A percentile compares a stretch with the other conserved stretches of the same genome.
Evolutionary conservation across 2,113 vertebrate genomes (phyloP).

Genomic region (Pipra filicauda): DNA sequence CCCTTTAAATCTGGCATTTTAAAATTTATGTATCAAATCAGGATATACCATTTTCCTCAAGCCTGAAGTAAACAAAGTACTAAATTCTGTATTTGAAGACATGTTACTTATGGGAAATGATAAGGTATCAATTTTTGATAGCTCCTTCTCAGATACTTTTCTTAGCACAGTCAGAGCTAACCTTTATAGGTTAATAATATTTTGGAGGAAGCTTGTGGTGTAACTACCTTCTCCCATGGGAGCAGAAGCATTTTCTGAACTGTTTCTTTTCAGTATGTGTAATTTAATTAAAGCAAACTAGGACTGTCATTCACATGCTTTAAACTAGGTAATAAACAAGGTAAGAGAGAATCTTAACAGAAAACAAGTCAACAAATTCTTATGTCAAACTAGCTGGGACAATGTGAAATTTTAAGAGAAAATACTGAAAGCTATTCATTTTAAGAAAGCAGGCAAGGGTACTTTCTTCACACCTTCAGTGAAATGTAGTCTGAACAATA

Average conservation of each 20-base stretch:
- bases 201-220: background rate
- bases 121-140: background rate
- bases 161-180: background rate
- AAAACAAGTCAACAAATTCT: background rate
- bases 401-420: background rate
- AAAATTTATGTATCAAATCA: background rate
- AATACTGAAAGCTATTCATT: background rate
- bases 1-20: background rate
- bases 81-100: background rate
- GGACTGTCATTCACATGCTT: background rate
- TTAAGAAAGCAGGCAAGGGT: background rate
- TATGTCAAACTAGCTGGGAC: background rate
- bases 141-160: background rate
- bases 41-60: background rate
- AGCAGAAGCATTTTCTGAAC: background rate
- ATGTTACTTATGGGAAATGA: background rate
- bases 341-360: background rate
- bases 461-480: background rate
- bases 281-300: background rate
- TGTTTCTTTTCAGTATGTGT: background rate
- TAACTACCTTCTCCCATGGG: background rate
- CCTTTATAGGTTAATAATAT: background rate
- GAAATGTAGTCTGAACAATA: background rate
- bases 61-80: background rate
- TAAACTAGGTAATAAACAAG: background rate